Evolutionary conservation across 2,888 invertebrate species (phyloP), one percentile per base, ranked within the genome.

Genomic region (Diaperis boleti): DNA sequence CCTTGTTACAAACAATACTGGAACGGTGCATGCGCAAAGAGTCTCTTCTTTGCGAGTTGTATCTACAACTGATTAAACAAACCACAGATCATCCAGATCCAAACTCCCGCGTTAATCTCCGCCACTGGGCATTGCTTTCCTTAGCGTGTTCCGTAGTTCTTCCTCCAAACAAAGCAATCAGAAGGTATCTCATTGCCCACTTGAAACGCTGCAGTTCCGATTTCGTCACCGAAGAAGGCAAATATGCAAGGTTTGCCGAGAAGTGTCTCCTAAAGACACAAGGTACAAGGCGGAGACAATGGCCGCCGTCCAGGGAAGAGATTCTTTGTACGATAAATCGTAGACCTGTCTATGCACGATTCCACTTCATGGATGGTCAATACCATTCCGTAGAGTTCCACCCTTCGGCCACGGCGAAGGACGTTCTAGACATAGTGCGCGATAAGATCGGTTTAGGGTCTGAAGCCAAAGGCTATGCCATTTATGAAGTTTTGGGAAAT

Each of bases 361-460:
- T 97, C 76, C 88, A 95, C 79, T 90, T 97, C 75, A 90, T 96
- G 87, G 96, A 96, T 79, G 96, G 96, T 1, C 95, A 96, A 77
- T 96, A 95, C 78, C 94, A 96, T 80, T 94, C 95, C 0, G 89
- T 97, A 0, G 96, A 96, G 82, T 97, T 97, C 82, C 95, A 96
- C 76, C 95, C 96, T 0, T 95, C 95, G 20, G 94, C 96, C 42
- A 95, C 95, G 0, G 92, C 95, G 2, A 89, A 89, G 73, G 95
- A 96, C 77, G 92, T 96, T 1, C 89, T 96, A 78, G 89, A 92
- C 76, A 89, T 92, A 77, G 90, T 97, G 39, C 88, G 94, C 70
- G 90, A 90, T 70, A 96, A 96, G 84, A 94, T 97, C 72, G 96
- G 96, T 0, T 87, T 95, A 59, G 87, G 87, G 60, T 88, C 91